phyloP scores from a whole-genome alignment of 2,113 vertebrate genomes.

The Isichthys henryi region DNA sequence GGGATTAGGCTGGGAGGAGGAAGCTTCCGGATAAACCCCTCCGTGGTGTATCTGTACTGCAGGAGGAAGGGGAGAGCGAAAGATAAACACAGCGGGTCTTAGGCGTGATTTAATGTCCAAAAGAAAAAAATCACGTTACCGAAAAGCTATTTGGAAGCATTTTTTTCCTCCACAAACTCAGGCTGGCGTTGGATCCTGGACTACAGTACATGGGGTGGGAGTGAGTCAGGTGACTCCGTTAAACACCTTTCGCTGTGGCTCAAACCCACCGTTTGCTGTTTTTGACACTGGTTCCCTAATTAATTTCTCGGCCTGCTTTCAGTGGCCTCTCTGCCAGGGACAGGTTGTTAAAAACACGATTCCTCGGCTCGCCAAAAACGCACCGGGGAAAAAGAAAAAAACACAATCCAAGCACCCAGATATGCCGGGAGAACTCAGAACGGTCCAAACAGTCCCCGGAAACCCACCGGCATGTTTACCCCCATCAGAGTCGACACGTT shows the following conservation, averaged over 20 bases:
- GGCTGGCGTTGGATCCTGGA: no score
- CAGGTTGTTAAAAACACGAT: neutral
- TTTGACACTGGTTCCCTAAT: neutral
- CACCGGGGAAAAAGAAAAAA: neutral
- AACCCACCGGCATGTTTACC: neutral
- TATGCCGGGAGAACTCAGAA: neutral
- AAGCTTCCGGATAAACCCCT: constrained; percentile 36
- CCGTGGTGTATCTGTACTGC: constrained; percentile 16
- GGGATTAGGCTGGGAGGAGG: constrained; percentile 44
- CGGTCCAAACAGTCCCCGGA: neutral
- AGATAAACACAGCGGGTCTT: constrained; percentile 18
- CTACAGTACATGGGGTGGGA: neutral
- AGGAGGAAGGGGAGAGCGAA: constrained; percentile 19
- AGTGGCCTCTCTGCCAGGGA: neutral
- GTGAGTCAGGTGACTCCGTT: neutral
- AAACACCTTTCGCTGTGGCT: neutral
- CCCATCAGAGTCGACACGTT: neutral
- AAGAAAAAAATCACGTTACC: constrained; percentile 21
- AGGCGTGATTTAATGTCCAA: constrained; percentile 39
- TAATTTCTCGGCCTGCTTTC: neutral
- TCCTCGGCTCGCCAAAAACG: neutral
- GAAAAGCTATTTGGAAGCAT: neutral
- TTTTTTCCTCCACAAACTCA: neutral
- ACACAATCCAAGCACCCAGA: neutral
- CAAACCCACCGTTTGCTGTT: neutral